Evolutionary conservation across 2,113 vertebrate genomes (phyloP).

Genomic region (Tricholaema leucomelas): DNA sequence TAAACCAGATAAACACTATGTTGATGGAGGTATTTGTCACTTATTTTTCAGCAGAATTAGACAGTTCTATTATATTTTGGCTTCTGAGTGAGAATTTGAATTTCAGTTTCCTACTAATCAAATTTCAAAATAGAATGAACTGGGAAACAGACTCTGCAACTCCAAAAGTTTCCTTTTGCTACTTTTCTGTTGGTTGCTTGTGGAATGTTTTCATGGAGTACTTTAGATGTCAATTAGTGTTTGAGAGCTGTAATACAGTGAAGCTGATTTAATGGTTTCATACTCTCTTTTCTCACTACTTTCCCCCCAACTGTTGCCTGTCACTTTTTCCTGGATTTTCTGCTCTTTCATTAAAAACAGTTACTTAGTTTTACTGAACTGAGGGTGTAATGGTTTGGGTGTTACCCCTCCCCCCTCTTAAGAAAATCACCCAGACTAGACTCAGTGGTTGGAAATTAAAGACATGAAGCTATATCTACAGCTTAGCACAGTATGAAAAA

Average conservation of each 20-base stretch:
- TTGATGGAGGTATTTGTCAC: not conserved
- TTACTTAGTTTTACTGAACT: conserved; percentile 1
- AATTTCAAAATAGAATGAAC: not conserved
- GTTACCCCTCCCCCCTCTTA: too few species aligned
- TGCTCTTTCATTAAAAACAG: not conserved
- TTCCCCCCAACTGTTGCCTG: not conserved
- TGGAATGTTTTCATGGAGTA: not conserved
- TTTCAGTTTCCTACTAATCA: not conserved
- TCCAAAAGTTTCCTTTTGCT: not conserved
- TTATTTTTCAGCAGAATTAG: not conserved
- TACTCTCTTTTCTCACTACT: not conserved
- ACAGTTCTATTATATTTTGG: not conserved
- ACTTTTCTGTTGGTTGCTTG: not conserved
- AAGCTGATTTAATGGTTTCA: not conserved
- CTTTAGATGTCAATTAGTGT: not conserved
- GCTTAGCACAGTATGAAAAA: too few species aligned
- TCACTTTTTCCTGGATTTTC: conserved; percentile 6
- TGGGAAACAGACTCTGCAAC: not conserved
- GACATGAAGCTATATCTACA: too few species aligned
- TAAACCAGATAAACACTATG: not conserved
- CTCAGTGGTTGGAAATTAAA: too few species aligned
- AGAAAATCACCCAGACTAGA: too few species aligned
- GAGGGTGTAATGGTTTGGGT: too few species aligned
- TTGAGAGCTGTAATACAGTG: not conserved
- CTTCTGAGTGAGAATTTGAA: not conserved